phyloP scores from a whole-genome alignment of 2,888 invertebrate genomes.

The Chalcis sispes region DNA sequence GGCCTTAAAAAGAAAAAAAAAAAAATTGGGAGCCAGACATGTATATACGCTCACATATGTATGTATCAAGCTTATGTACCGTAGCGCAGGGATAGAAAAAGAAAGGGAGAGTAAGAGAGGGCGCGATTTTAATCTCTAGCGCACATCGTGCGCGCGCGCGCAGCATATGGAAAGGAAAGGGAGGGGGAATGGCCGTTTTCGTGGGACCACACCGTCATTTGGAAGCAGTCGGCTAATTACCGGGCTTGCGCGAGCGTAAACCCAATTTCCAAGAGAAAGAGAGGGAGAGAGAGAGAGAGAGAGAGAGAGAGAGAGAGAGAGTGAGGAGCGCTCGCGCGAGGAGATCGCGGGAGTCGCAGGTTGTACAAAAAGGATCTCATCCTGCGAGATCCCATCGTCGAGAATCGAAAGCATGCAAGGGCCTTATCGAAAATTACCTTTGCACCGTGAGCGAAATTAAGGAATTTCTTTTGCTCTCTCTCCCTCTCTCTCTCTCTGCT shows the following conservation, averaged over 20 bases:
- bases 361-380: no score
- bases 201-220: constrained; percentile 73
- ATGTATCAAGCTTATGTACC: no score
- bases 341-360: constrained; percentile 38
- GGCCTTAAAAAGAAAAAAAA: constrained; percentile 7
- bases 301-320: constrained; percentile 59
- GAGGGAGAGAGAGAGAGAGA: no score
- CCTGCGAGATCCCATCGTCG: background rate
- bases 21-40: constrained; percentile 18
- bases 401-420: background rate
- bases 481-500: background rate
- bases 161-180: constrained; percentile 65
- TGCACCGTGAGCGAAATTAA: constrained; percentile 54
- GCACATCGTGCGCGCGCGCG: constrained; percentile 51
- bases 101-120: constrained; percentile 42
- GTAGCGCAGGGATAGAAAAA: no score
- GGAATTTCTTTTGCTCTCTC: constrained; percentile 29
- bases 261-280: constrained; percentile 68
- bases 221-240: constrained; percentile 72
- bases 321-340: background rate
- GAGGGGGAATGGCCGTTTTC: constrained; percentile 59
- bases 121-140: constrained; percentile 68
- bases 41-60: no score
- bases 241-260: constrained; percentile 73
- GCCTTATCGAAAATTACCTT: constrained; percentile 57